Evolutionary conservation across 2,113 vertebrate genomes (phyloP), one percentile per base, ranked within the genome.

Genomic region (Oceanites oceanicus): DNA sequence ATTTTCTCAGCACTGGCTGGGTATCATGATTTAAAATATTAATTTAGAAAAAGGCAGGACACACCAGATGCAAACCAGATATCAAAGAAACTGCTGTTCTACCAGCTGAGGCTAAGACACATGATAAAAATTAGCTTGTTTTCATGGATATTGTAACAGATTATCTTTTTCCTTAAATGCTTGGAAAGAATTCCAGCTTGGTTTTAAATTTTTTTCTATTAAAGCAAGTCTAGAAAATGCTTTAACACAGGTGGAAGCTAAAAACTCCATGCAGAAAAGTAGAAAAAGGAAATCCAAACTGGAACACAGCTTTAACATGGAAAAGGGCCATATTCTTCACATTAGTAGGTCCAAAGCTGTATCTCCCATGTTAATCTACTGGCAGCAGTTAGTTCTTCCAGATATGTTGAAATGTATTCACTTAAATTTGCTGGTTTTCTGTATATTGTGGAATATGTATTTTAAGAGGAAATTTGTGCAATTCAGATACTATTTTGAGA

Each of bases 361-460:
- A 98, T 96, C 91, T 98, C 96, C 86, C 95, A 97, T 96, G 96
- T 97, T 98, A 98, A 98, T 98, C 96, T 98, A 97, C 97, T 98
- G 98, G 98, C 97, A 97, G 95, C 97, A 97, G 97, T 97, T 98
- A 98, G 97, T 96, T 88, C 80, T 94, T 86, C 40, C 62, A 91
- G 63, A 79, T 38, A 63, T 29, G 12, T 5, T 67, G 76, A 53
- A 90, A 86, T 38, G 38, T 38, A 38, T 82, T 93, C 80, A 63
- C 9, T 50, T 22, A 27, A 32, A 90, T 91, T 62, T 90, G 44
- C 78, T 94, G 32, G 27, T 32, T 91, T 79, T 82, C 71, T 78
- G 8, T 93, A 18, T 88, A 67, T 71, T 88, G 36, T 81, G 22
- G 30, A 61, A 67, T 27, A 66, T 1, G 7, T 25, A 9, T 30